These are phyloP conservation scores for Nebria brevicollis DNA, from an alignment of 2,888 invertebrate species.

Conservation along the genomic window DNA sequence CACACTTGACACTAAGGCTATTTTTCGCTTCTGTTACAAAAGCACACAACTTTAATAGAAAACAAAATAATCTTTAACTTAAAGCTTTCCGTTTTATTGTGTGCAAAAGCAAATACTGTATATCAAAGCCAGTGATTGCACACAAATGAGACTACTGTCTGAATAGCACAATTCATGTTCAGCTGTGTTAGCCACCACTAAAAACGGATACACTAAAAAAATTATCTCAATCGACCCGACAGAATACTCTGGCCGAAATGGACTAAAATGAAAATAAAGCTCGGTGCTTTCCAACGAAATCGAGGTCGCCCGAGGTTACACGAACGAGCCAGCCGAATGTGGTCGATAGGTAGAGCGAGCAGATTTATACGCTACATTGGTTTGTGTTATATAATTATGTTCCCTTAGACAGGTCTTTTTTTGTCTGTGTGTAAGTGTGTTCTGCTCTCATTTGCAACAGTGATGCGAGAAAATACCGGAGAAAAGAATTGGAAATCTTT, in stretches of 20 bases:
- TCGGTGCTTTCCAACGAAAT: slow-evolving; percentile 30
- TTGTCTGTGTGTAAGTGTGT: slow-evolving; percentile 17
- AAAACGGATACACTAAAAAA: slow-evolving; percentile 6
- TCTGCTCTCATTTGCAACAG: slow-evolving; percentile 26
- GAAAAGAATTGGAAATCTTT: slow-evolving; percentile 38
- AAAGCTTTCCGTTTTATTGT: background rate
- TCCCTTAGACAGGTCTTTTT: slow-evolving; percentile 24
- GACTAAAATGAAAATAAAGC: slow-evolving; percentile 43
- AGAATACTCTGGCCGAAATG: slow-evolving; percentile 26
- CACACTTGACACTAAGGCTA: background rate
- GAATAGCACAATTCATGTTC: slow-evolving; percentile 11
- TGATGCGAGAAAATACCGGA: slow-evolving; percentile 2
- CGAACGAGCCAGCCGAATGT: slow-evolving; percentile 27
- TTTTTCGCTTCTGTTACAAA: slow-evolving; percentile 11
- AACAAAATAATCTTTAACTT: background rate
- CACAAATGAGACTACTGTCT: background rate
- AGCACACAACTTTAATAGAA: slow-evolving; percentile 3
- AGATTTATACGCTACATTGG: slow-evolving; percentile 44
- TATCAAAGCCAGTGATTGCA: background rate
- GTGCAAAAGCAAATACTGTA: slow-evolving; percentile 8
- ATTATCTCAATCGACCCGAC: slow-evolving; percentile 1
- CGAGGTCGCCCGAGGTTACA: slow-evolving; percentile 32
- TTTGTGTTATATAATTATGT: slow-evolving; percentile 46
- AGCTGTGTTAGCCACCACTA: background rate
- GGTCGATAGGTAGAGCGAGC: slow-evolving; percentile 40